Evolutionary conservation across 2,113 vertebrate species (phyloP).

Genomic region (Pterocles orientalis): DNA sequence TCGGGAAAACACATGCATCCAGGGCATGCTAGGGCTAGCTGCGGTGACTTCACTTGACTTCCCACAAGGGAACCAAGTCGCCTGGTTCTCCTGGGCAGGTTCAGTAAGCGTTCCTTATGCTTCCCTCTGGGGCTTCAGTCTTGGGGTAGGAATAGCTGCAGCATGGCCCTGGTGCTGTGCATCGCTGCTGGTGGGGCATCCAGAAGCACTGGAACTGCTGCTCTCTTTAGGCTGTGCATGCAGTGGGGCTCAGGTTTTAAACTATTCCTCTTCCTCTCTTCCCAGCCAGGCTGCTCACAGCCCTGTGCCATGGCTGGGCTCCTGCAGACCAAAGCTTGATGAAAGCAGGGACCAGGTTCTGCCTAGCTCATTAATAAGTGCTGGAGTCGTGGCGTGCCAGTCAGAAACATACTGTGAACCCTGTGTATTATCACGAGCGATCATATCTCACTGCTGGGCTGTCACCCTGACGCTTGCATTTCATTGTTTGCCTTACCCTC

Average conservation of each 20-base stretch:
- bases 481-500: conserved; percentile 6
- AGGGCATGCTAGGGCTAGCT: not conserved
- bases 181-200: not conserved
- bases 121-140: not conserved
- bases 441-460: not conserved
- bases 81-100: not conserved
- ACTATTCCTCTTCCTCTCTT: not conserved
- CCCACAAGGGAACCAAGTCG: not conserved
- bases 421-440: not conserved
- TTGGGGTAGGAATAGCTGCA: not conserved
- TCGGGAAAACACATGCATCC: not conserved
- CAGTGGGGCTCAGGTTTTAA: not conserved
- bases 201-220: not conserved
- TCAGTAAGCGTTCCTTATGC: not conserved
- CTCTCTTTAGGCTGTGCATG: not conserved
- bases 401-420: not conserved
- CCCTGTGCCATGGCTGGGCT: not conserved
- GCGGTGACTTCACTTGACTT: not conserved
- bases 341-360: not conserved
- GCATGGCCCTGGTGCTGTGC: too few relatives aligned
- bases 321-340: not conserved
- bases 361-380: not conserved
- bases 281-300: not conserved
- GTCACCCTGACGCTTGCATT: not conserved
- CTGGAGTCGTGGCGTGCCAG: not conserved